A percentile compares a stretch with the other conserved stretches of the same genome.
Evolutionary conservation across 2,113 vertebrate genomes (phyloP).

Genomic region (Pteruthius melanotis): DNA sequence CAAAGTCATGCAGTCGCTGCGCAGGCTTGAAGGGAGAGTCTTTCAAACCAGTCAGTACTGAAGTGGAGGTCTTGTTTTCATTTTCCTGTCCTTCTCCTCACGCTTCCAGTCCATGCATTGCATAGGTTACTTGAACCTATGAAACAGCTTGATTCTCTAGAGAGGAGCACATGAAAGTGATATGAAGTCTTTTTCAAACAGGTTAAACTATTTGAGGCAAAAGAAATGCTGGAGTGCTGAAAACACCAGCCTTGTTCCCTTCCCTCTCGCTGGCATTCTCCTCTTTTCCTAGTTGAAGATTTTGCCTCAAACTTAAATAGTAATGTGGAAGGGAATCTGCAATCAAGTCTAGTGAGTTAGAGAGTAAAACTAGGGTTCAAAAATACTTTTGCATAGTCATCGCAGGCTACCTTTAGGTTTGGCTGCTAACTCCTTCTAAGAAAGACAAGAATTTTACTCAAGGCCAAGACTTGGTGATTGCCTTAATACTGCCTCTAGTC

Average conservation of each 20-base stretch:
- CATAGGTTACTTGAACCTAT: neutral
- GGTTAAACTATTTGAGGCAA: neutral
- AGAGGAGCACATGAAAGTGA: neutral
- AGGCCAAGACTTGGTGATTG: neutral
- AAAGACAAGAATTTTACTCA: neutral
- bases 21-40: neutral
- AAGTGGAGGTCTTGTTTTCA: neutral
- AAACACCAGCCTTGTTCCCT: neutral
- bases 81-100: neutral
- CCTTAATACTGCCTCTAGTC: neutral
- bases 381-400: neutral
- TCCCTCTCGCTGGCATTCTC: neutral
- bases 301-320: neutral
- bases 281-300: neutral
- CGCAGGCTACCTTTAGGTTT: neutral
- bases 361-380: neutral
- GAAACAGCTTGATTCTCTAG: neutral
- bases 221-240: neutral
- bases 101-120: neutral
- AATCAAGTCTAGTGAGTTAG: neutral
- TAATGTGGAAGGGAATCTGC: neutral
- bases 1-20: neutral
- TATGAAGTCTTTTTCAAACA: neutral
- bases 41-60: neutral
- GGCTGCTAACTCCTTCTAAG: neutral